phyloP scores from a whole-genome alignment of 2,797 vertebrate species.

The Lacerta agilis region DNA sequence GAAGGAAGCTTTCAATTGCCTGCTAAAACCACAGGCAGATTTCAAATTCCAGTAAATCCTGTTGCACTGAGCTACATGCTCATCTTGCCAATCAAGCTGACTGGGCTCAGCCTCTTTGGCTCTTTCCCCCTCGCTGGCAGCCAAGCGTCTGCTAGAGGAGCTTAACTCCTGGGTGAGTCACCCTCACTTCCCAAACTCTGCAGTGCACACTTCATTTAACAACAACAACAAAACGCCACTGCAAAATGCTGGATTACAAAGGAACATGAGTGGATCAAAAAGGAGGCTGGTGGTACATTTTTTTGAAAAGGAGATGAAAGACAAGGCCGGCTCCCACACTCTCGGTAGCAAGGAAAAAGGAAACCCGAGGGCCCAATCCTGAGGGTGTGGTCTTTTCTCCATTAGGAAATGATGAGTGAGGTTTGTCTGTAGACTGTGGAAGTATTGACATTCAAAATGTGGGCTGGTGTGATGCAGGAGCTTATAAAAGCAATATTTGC shows the following conservation, averaged over 20 bases:
- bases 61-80: constrained; percentile 34
- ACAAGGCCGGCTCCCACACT: not conserved
- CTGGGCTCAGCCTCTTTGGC: constrained; percentile 16
- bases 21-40: constrained; percentile 38
- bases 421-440: not conserved
- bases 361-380: not conserved
- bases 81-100: constrained; percentile 29
- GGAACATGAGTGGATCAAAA: not conserved
- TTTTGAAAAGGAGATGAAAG: not conserved
- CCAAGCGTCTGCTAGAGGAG: constrained; percentile 27
- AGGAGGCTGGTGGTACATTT: not conserved
- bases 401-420: not conserved
- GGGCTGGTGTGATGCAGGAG: not conserved
- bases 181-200: not conserved
- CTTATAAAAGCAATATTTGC: not conserved
- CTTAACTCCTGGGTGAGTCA: constrained; percentile 41
- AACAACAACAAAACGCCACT: not conserved
- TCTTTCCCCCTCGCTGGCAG: not conserved
- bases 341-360: not conserved
- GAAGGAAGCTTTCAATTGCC: constrained; percentile 36
- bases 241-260: constrained; percentile 8
- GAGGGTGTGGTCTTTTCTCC: not conserved
- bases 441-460: not conserved
- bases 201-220: constrained; percentile 17
- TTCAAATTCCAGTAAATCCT: constrained; percentile 48